phyloP scores from a whole-genome alignment of 2,113 vertebrate species.

The Chlamydotis undulata region DNA sequence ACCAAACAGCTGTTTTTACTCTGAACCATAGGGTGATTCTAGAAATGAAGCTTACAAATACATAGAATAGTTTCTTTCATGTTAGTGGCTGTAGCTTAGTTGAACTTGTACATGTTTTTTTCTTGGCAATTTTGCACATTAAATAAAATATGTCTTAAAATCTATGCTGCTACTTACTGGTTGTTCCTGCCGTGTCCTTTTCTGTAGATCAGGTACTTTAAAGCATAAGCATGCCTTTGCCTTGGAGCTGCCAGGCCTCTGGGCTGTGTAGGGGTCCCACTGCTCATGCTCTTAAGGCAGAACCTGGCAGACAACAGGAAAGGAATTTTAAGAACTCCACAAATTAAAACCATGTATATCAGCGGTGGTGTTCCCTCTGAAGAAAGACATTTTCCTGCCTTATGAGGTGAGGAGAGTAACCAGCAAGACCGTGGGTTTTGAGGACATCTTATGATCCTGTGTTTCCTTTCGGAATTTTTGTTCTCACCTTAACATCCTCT shows the following conservation, averaged over 20 bases:
- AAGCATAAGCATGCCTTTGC: not conserved
- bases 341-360: not conserved
- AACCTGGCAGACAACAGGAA: not conserved
- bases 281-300: not conserved
- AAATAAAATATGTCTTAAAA: slow-evolving; percentile 61
- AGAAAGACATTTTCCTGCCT: not conserved
- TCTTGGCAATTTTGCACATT: slow-evolving; percentile 46
- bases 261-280: not conserved
- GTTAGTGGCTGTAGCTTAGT: slow-evolving; percentile 29
- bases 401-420: not conserved
- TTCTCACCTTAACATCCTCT: not conserved
- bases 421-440: not conserved
- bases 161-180: not conserved
- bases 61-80: not conserved
- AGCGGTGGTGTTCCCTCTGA: rapidly evolving
- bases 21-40: not conserved
- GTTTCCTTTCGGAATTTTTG: not conserved
- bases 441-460: not conserved
- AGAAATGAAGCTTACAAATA: not conserved
- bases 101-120: slow-evolving; percentile 33
- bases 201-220: not conserved
- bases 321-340: not conserved
- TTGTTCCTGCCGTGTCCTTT: not conserved
- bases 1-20: not conserved
- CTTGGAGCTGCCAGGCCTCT: not conserved